Evolutionary conservation across 2,888 invertebrate species (phyloP), one percentile per base, ranked within the genome.

Genomic region (Incurvaria masculella): DNA sequence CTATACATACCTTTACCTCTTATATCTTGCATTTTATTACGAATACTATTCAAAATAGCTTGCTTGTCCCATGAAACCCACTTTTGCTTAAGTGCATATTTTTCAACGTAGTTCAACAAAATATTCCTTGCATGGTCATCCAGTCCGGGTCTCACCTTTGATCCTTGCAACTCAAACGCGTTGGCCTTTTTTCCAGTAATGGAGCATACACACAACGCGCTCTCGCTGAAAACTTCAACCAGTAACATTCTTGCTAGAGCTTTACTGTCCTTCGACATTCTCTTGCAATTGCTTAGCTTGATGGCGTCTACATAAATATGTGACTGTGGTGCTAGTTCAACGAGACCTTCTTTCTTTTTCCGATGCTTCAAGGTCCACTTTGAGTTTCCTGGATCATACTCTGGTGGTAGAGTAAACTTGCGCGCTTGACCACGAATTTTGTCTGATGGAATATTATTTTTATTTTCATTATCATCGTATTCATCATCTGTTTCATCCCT

Each of bases 171-270:
- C n/a, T 49, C 42, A 21, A 49, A 49, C 27, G 49, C 49, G 23
- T 45, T 49, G 10, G 49, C 49, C 33, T 26, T 45, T 14, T 16
- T 43, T 11, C 49, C 49, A 2, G 49, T 49, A 19, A 49, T n/a
- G 23, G 48, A 48, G 26, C 48, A 48, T 23, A 48, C 44, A 44
- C 44, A 44, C 38, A 48, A 44, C 45, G 49, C 49, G 23, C 18
- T 45, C 45, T 42, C 33, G 10, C 45, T 18, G 43, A 46, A 49
- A 38, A 49, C 43, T 49, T 49, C 49, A 10, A 42, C 45, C 38
- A 49, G 39, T 21, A 49, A 49, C 49, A 42, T 49, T 42, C 49
- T 42, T 38, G 49, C 49, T 42, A 49, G 27, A 21, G 20, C 20
- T 38, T 46, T 49, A 42, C 21, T 20, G 4, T 49, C 46, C 43